Conservation (phyloP, 1,140 invertebrate genomes). For the Solenopsis fugax region DNA sequence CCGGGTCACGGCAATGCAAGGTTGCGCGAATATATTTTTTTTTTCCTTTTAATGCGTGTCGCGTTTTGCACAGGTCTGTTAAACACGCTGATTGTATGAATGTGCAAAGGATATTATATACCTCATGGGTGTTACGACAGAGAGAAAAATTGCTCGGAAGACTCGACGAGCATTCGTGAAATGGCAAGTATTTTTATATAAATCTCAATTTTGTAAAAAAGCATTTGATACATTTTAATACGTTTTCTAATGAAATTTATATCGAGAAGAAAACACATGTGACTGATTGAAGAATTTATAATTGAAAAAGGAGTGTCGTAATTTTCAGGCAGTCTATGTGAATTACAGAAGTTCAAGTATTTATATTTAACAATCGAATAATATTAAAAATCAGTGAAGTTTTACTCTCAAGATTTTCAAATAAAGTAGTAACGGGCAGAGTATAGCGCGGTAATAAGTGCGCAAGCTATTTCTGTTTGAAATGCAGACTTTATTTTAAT, state of each 20-base stretch:
- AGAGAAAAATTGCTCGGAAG: not conserved
- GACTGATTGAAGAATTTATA: not conserved
- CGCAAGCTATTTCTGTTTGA: too few relatives aligned
- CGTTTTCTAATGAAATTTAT: slow-evolving; percentile 4
- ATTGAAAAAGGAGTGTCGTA: not conserved
- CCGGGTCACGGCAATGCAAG: slow-evolving; percentile 72
- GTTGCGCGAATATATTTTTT: slow-evolving; percentile 49
- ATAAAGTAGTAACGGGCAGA: too few relatives aligned
- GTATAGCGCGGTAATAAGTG: too few relatives aligned
- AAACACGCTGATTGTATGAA: slow-evolving; percentile 76
- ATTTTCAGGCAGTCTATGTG: not conserved
- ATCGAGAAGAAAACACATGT: not conserved
- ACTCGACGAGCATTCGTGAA: not conserved
- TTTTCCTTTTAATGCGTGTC: slow-evolving; percentile 67
- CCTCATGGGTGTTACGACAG: not conserved
- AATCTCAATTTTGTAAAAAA: not conserved
- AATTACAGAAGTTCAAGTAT: not conserved
- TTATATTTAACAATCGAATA: too few relatives aligned
- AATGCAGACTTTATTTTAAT: too few relatives aligned
- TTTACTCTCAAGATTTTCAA: too few relatives aligned
- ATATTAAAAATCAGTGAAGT: too few relatives aligned
- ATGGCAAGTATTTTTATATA: not conserved
- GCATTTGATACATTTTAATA: not conserved
- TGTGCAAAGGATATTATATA: slow-evolving; percentile 51
- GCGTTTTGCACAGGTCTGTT: slow-evolving; percentile 77